Percentiles rank a stretch among this genome's conserved stretches.
Conservation (phyloP, 2,113 vertebrate species). For the Indicator indicator region DNA sequence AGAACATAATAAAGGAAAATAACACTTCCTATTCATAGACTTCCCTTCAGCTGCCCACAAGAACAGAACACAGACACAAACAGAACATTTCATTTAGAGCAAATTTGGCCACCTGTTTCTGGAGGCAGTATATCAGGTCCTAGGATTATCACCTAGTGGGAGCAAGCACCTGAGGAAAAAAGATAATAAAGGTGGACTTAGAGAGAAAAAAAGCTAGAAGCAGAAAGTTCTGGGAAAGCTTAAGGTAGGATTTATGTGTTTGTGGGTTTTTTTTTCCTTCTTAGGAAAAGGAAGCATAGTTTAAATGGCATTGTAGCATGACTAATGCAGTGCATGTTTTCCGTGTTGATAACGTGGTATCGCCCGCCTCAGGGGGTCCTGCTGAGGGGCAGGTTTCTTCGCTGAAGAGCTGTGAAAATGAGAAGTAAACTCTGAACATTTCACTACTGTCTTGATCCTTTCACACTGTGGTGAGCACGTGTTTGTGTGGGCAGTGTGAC, state of each 20-base stretch:
- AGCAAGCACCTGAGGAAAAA: slow-evolving; percentile 14
- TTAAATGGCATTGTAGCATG: slow-evolving; percentile 5
- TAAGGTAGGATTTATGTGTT: background rate
- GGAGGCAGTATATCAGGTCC: background rate
- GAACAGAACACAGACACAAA: background rate
- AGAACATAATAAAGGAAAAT: background rate
- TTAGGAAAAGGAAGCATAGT: background rate
- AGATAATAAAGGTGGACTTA: slow-evolving; percentile 9
- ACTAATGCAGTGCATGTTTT: background rate
- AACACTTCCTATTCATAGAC: background rate
- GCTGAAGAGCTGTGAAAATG: background rate
- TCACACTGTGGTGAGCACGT: background rate
- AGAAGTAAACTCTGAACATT: background rate
- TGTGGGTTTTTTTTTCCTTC: background rate
- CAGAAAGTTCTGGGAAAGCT: slow-evolving; percentile 35
- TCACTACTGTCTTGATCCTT: background rate
- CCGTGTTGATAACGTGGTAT: background rate
- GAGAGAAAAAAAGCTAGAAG: slow-evolving; percentile 21
- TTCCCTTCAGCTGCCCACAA: background rate
- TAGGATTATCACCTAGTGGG: background rate
- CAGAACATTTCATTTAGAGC: background rate
- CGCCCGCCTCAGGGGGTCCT: background rate
- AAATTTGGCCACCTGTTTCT: background rate
- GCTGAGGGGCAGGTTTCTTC: background rate
- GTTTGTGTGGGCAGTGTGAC: background rate